These are phyloP conservation scores for Heliocidaris tuberculata DNA, from an alignment of 35 echinoderm and acorn worm species.

Conservation along the genomic window DNA sequence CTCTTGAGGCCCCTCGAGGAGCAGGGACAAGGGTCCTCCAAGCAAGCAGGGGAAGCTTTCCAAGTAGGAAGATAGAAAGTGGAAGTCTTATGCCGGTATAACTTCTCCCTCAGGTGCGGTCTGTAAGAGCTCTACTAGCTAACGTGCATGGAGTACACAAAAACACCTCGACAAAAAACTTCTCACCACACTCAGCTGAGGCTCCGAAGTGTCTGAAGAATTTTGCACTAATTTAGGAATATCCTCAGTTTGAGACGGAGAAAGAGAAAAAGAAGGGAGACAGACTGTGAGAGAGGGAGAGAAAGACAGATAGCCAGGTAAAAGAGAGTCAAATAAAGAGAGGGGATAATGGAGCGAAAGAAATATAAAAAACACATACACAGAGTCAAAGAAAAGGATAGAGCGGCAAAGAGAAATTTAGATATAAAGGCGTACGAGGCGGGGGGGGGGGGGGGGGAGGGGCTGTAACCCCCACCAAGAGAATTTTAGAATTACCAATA, in stretches of 20 bases:
- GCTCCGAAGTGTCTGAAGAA: not conserved
- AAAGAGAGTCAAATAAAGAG: not conserved
- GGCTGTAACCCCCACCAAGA: not conserved
- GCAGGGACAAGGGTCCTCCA: constrained; percentile 13
- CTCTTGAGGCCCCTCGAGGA: constrained; percentile 1
- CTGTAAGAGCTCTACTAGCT: not conserved
- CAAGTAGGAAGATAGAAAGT: not conserved
- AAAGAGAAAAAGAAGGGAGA: too few relatives aligned
- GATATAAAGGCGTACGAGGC: too few relatives aligned
- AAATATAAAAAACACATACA: not conserved
- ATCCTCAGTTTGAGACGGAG: too few relatives aligned
- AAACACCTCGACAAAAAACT: not conserved
- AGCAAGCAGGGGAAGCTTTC: not conserved
- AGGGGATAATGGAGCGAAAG: not conserved
- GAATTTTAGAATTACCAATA: too few relatives aligned
- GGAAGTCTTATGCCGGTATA: not conserved
- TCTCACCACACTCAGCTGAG: not conserved
- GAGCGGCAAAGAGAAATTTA: not conserved
- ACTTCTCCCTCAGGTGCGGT: not conserved
- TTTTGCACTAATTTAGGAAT: not conserved
- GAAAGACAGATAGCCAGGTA: too few relatives aligned
- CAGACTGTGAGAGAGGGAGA: too few relatives aligned
- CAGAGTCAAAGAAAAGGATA: not conserved
- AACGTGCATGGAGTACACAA: constrained; percentile 10
- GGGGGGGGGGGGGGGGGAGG: not conserved